phyloP scores from a whole-genome alignment of 2,797 vertebrate species.

The Champsocephalus esox region DNA sequence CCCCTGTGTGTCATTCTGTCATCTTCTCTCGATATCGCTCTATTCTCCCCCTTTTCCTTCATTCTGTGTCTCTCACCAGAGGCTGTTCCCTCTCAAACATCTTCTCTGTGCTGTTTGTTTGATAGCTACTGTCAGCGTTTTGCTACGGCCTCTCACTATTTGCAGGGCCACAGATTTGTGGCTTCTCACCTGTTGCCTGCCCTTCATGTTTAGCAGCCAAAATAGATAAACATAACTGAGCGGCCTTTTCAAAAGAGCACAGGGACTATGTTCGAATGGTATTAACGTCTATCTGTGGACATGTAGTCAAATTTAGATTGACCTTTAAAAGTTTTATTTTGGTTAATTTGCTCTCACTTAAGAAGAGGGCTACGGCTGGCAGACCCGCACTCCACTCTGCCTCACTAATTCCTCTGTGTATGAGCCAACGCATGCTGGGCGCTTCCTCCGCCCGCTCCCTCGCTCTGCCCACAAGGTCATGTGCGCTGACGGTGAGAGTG shows the following conservation, averaged over 20 bases:
- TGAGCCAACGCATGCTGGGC: conserved; percentile 53
- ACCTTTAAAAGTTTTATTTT: conserved; percentile 81
- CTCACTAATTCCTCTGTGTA: conserved; percentile 69
- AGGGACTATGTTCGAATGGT: conserved; percentile 66
- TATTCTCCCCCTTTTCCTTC: conserved; percentile 54
- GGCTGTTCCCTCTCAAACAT: conserved; percentile 72
- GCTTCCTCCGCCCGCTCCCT: conserved; percentile 56
- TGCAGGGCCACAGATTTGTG: conserved; percentile 60
- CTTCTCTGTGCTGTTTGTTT: conserved; percentile 64
- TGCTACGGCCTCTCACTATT: conserved; percentile 51
- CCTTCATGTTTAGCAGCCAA: conserved; percentile 73
- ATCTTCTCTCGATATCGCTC: conserved; percentile 67
- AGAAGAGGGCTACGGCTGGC: conserved; percentile 62
- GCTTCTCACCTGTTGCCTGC: conserved; percentile 77
- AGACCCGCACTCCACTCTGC: conserved; percentile 59
- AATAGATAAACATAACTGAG: conserved; percentile 70
- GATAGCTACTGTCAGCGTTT: conserved; percentile 63
- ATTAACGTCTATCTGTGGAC: conserved; percentile 76
- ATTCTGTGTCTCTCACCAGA: conserved; percentile 61
- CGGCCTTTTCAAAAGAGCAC: conserved; percentile 59
- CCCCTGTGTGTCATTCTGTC: conserved; percentile 73
- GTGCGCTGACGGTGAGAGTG: conserved; percentile 61
- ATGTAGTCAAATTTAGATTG: conserved; percentile 77
- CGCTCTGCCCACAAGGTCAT: conserved; percentile 76
- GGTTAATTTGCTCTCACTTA: conserved; percentile 81